These are phyloP conservation scores for Pseudolaguvia tuberculata DNA, from an alignment of 2,113 vertebrate species.

Conservation along the genomic window DNA sequence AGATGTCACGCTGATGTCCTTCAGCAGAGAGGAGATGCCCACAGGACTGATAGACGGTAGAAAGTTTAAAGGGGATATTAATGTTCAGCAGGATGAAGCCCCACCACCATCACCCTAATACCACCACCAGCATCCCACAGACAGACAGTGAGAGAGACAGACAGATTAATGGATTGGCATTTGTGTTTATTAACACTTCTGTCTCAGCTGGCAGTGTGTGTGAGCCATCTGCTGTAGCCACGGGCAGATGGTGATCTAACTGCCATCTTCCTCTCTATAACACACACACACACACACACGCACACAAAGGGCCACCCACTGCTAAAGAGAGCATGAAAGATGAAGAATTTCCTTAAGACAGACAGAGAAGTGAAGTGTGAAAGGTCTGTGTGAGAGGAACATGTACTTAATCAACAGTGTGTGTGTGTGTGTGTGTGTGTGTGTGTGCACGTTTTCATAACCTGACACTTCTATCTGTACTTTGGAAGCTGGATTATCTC, in stretches of 20 bases:
- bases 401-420: constrained; percentile 1
- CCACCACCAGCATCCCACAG: no score
- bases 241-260: constrained; percentile 51
- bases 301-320: neutral
- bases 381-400: constrained; percentile 4
- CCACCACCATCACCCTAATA: no score
- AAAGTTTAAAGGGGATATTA: neutral
- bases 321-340: constrained; percentile 22
- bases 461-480: neutral
- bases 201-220: constrained; percentile 49
- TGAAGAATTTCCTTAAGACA: constrained; percentile 11
- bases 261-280: constrained; percentile 36
- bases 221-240: constrained; percentile 58
- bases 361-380: constrained; percentile 4
- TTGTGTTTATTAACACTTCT: constrained; percentile 51
- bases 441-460: neutral
- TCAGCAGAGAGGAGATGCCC: neutral
- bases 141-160: constrained; percentile 2
- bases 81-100: neutral
- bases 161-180: constrained; percentile 42
- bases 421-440: constrained; percentile 12
- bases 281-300: constrained; percentile 17
- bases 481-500: neutral
- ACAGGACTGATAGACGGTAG: no score
- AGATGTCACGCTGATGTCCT: neutral